A percentile compares a stretch with the other conserved stretches of the same genome.
phyloP scores from a whole-genome alignment of 1,140 invertebrate species.

The Anastatus disparis region DNA sequence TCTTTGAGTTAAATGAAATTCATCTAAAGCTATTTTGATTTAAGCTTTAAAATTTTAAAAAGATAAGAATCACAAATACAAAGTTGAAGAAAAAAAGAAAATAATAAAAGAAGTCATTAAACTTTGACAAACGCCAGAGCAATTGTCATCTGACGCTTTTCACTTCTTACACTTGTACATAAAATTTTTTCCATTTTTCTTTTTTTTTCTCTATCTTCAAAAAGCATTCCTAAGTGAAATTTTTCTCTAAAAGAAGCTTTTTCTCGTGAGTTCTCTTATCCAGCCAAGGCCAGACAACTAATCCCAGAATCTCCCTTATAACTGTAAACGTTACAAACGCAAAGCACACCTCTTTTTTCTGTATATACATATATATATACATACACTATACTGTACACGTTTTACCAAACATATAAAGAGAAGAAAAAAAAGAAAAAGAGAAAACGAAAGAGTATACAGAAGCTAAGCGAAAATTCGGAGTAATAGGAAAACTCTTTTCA shows the following conservation, averaged over 20 bases:
- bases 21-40: not conserved
- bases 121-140: slow-evolving; percentile 21
- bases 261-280: slow-evolving; percentile 2
- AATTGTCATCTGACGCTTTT: slow-evolving; percentile 33
- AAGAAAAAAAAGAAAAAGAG: not conserved
- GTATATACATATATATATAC: slow-evolving; percentile 8
- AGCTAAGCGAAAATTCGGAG: slow-evolving; percentile 59
- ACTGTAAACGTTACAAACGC: not conserved
- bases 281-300: slow-evolving; percentile 16
- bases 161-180: not conserved
- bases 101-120: slow-evolving; percentile 33
- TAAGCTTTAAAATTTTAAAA: not conserved
- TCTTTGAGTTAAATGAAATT: not conserved
- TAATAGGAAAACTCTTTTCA: slow-evolving; percentile 66
- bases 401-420: not conserved
- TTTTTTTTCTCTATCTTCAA: not conserved
- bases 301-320: not conserved
- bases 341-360: not conserved
- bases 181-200: not conserved
- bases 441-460: too few species aligned
- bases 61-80: slow-evolving; percentile 8
- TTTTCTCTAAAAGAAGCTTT: slow-evolving; percentile 14
- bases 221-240: slow-evolving; percentile 29
- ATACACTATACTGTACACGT: too few species aligned
- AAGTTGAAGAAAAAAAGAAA: not conserved